Evolutionary conservation across 2,113 vertebrate genomes (phyloP), one percentile per base, ranked within the genome.

Genomic region (Serilophus lunatus): DNA sequence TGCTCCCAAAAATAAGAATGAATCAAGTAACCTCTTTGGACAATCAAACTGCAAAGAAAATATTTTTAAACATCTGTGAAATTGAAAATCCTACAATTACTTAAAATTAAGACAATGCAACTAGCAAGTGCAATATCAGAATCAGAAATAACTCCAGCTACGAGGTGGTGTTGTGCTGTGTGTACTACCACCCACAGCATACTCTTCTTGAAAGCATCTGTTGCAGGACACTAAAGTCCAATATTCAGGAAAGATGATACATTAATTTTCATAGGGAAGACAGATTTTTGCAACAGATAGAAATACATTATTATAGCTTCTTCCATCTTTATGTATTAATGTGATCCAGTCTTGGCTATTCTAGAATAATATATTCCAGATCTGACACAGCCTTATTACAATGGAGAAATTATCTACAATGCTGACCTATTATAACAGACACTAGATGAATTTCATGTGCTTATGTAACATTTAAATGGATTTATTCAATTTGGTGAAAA

Each of bases 391-490:
- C 10, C 18, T 71, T 93, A 74, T 40, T 90, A 29, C 82, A 88
- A 77, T 13, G 68, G 49, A 93, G 42, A 86, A 82, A 76, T 87
- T 92, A 49, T 66, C 90, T 87, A 25, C 68, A 76, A 81, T 80
- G 54, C 31, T 91, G 76, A 76, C 85, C 80, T 76, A 86, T 75
- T 92, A 91, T 72, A 94, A 82, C 54, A 95, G 51, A 66, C 17
- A 61, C 26, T 54, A 78, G 63, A 90, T 86, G 50, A 57, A 91
- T 61, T 50, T 91, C 71, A 93, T 85, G 53, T 71, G 84, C 82
- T 94, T 92, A 91, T 60, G 89, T 78, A 96, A 83, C 31, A 13
- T 64, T 78, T 85, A 87, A 96, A 94, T 61, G n/a, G 71, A 88
- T 91, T 85, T 95, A 95, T 90, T 88, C 49, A 75, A 76, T 89